Base-by-base conservation (phyloP, 2,888 invertebrate species). In the Parnassius apollo region DNA sequence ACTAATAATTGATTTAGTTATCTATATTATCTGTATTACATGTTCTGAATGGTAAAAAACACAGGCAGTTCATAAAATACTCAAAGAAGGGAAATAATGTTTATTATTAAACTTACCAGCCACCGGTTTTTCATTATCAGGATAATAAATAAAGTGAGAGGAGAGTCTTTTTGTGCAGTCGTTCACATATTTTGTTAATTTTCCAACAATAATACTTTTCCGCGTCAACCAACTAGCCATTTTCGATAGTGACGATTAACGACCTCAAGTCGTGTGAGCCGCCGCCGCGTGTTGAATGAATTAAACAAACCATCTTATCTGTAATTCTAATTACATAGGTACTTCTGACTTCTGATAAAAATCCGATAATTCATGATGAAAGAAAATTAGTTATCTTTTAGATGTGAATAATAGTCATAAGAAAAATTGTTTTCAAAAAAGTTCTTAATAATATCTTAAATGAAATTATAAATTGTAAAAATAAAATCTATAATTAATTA, bases 121-220 rank as follows among this genome's bases (percentile, higher is more conserved):
- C 51, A 91, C 82, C 8, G 92, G 92, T 66, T 85, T 78, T 62
- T 85, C 85, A 72, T 83, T 85, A 68, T 95, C 94, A 0, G 94
- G 93, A 66, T 87, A 88, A 75, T 94, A 95, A 62, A 88, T 93
- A 77, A 95, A 95, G 81, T 95, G 94, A 11, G 93, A 92, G 45
- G 88, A 85, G 46, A 87, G 68, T 65, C 90, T 83, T 72, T 85
- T 88, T 18, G 79, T 67, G 65, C 66, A 72, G 66, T 79, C 79
- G 69, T 77, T 81, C 25, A 83, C 81, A 83, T 83, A 78, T 83
- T 85, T 82, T 59, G 83, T 48, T 56, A 89, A 65, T 71, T 78
- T 83, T 64, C 72, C 65, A 18, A 88, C 66, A 51, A 82, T 69
- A 67, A 74, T 63, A 66, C 75, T 64, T 35, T 80, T 85, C 75